Base-by-base conservation (phyloP, 1,140 invertebrate species). In the Pachypeltis micranthus region DNA sequence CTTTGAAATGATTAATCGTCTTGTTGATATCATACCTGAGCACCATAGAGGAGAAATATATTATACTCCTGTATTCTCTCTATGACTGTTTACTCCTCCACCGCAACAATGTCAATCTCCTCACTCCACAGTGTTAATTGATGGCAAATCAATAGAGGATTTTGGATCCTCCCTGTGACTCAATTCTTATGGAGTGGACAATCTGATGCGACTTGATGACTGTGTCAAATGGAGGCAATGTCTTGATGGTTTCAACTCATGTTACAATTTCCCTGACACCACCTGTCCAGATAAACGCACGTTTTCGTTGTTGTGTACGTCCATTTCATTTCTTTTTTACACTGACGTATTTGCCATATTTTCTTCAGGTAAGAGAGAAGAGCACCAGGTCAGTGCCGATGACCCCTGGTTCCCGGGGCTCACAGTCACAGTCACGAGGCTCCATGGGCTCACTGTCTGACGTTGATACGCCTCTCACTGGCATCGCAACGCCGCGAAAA, bases 401-500 rank as follows among this genome's bases (percentile, higher is more conserved):
- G 90, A 82, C 83, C 39, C 34, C 80, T 81, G 62, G 74, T 82
- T 27, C 34, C 4, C 73, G 80, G 80, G 65, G 83, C 81, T 58
- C 79, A 85, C 69, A 86, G 64, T 39, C 34, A 10, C 34, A 39
- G 34, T 39, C 34, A n/a, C 34, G 34, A 39, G 87, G 87, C 68
- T 90, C 89, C 12, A 88, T 89, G 1, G 89, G 91, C 70, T 91
- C 88, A 47, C 78, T 90, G n/a, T 90, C 87, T 72, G 88, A 91
- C 71, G 90, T 88, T 67, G 89, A 91, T 47, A 85, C 85, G 21
- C 82, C 84, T 2, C 47, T 70, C 65, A 64, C 70, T 65, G 24
- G 57, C 34, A 55, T 59, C n/a, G 25, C 54, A 54, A 75, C 39
- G 63, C 47, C 61, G 19, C 44, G 54, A 23, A 56, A 56, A 26